Base-by-base conservation (phyloP, 2,888 invertebrate species). In the Tetropium fuscum region DNA sequence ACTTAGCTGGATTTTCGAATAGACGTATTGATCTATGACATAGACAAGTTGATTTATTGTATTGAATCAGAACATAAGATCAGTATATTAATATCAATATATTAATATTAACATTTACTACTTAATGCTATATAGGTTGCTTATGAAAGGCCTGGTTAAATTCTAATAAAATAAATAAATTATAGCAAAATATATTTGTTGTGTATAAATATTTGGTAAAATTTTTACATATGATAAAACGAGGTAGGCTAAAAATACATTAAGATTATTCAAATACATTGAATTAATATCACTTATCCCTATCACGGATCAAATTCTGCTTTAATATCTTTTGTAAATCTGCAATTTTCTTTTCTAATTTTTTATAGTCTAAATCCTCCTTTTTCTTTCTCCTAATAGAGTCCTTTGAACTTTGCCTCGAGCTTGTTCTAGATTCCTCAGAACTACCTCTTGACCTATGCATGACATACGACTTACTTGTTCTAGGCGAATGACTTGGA, bases 261-360 rank as follows among this genome's bases (percentile, higher is more conserved):
- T 38, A 38, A 38, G 10, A 38, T 2, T 34, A n/a, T 19, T 3
- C 16, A 10, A 34, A 3, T 34, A 34, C 34, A 19, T 48, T 36
- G 10, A 27, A 1, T n/a, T 16, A 18, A 5, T 34, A 34, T 34
- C 45, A 58, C 11, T 44, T 27, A 47, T 53, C 43, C 36, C 66
- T 64, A 40, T 57, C 60, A 43, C 53, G 56, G 18, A 57, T 38
- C 30, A 60, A 38, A 47, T 64, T 70, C 30, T 38, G 58, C 62
- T 80, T 79, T 25, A 83, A 70, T 75, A 82, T 76, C 62, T 79
- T 80, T 58, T 82, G 81, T 10, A 83, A 68, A 2, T 76, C 70
- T 30, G 77, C 75, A 58, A 83, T 83, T 72, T 83, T 75, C 25
- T 78, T 77, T 68, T 83, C 82, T 60, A 83, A 71, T 58, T 77